phyloP scores from a whole-genome alignment of 2,113 vertebrate genomes.

The Epinephelus lanceolatus region DNA sequence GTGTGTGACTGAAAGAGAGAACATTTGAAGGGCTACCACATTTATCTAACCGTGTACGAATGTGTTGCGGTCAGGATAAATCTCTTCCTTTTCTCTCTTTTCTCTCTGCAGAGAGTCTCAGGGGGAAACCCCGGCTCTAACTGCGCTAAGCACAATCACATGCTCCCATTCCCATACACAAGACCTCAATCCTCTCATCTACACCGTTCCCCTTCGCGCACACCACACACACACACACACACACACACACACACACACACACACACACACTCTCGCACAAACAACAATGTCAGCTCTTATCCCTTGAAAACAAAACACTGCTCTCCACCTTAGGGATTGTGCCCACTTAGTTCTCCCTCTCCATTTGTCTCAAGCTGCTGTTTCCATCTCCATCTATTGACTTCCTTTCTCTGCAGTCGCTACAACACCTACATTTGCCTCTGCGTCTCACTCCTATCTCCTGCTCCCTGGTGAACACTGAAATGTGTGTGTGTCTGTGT shows the following conservation, averaged over 20 bases:
- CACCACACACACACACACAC: slow-evolving; percentile 27
- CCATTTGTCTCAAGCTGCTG: slow-evolving; percentile 45
- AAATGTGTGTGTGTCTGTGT: background rate
- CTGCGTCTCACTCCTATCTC: background rate
- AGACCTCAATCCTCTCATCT: slow-evolving; percentile 60
- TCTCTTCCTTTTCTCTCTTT: slow-evolving; percentile 62
- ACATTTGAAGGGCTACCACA: slow-evolving; percentile 66
- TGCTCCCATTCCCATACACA: slow-evolving; percentile 71
- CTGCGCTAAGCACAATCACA: slow-evolving; percentile 79
- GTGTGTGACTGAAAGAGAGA: slow-evolving; percentile 24
- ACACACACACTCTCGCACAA: slow-evolving; percentile 10
- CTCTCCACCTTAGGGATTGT: slow-evolving; percentile 44
- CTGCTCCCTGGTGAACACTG: background rate
- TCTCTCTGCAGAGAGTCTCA: slow-evolving; percentile 61
- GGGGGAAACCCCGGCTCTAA: slow-evolving; percentile 65
- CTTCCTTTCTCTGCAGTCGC: slow-evolving; percentile 23
- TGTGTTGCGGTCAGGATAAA: slow-evolving; percentile 75
- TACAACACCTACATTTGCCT: slow-evolving; percentile 33
- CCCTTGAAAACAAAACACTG: slow-evolving; percentile 39
- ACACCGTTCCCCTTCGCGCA: slow-evolving; percentile 9
- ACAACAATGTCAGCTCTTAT: slow-evolving; percentile 37
- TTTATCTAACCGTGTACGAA: slow-evolving; percentile 70
- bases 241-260: slow-evolving; percentile 6
- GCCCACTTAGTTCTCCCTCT: slow-evolving; percentile 50
- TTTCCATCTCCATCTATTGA: slow-evolving; percentile 55